A percentile compares a stretch with the other conserved stretches of the same genome.
Evolutionary conservation across 1,140 invertebrate genomes (phyloP).

Genomic region (Anoplolepis gracilipes): DNA sequence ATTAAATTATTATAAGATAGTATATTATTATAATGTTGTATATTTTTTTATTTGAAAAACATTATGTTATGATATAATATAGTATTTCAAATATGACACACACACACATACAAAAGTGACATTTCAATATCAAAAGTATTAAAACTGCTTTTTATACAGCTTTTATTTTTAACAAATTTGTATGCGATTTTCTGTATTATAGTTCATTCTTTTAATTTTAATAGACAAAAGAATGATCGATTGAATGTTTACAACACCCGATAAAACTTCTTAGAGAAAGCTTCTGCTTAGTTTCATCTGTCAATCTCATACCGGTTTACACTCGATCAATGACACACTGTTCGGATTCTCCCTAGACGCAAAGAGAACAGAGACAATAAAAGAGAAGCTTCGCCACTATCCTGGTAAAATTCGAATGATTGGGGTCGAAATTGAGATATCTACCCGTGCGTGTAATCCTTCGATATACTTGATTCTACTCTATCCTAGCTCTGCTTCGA

Average conservation of each 20-base stretch:
- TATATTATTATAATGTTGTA: no score
- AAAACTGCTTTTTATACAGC: neutral
- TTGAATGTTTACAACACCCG: neutral
- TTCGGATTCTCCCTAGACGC: neutral
- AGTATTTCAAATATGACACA: neutral
- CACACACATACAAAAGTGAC: neutral
- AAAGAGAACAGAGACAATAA: constrained; percentile 8
- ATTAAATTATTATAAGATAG: neutral
- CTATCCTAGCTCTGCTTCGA: constrained; percentile 16
- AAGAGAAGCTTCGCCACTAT: neutral
- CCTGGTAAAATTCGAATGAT: constrained; percentile 2
- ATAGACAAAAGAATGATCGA: neutral
- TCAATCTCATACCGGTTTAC: neutral
- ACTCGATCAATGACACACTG: neutral
- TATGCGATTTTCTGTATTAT: neutral
- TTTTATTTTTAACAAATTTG: neutral
- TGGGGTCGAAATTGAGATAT: constrained; percentile 43
- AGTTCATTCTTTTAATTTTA: no score
- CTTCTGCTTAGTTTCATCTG: neutral
- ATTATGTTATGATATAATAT: neutral
- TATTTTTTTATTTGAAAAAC: no score
- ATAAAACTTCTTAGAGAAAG: neutral
- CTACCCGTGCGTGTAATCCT: constrained; percentile 34
- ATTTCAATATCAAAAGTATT: neutral
- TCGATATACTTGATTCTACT: constrained; percentile 30